Percentiles rank a stretch among this genome's conserved stretches.
phyloP scores from a whole-genome alignment of 1,140 invertebrate genomes.

The Scaptomyza pallida region DNA sequence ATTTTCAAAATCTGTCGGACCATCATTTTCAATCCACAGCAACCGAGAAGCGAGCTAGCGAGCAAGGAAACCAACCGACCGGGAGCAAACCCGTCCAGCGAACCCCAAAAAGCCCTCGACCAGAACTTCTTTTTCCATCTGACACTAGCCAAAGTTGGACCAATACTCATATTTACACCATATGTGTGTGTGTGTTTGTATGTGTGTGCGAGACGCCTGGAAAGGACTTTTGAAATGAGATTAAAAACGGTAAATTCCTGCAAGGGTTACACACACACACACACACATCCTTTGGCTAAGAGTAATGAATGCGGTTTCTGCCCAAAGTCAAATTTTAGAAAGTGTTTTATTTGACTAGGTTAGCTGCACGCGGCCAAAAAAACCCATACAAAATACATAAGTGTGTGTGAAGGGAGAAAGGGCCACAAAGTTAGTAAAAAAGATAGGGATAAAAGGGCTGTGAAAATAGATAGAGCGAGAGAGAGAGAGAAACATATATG shows the following conservation, averaged over 20 bases:
- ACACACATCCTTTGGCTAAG: conserved; percentile 69
- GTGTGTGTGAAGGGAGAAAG: not conserved
- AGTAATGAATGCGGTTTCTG: conserved; percentile 83
- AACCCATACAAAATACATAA: too few species aligned
- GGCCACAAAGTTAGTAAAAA: not conserved
- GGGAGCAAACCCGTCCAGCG: not conserved
- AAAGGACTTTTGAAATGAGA: conserved; percentile 79
- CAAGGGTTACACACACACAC: conserved; percentile 67
- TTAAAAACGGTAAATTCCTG: conserved; percentile 83
- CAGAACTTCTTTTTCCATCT: conserved; percentile 80
- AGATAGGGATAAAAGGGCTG: not conserved
- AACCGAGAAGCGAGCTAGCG: too few species aligned
- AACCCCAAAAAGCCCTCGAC: conserved; percentile 49
- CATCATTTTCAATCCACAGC: conserved; percentile 76
- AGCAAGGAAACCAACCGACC: too few species aligned
- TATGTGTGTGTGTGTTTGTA: conserved; percentile 18
- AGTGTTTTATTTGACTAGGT: conserved; percentile 82
- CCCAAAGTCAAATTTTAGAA: conserved; percentile 82
- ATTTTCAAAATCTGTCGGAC: conserved; percentile 79
- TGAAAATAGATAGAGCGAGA: not conserved
- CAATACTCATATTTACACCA: conserved; percentile 82
- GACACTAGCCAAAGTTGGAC: conserved; percentile 72
- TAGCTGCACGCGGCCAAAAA: conserved; percentile 37
- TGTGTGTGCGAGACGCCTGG: conserved; percentile 43
- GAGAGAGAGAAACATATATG: not conserved